phyloP scores from a whole-genome alignment of 2,888 invertebrate species.

The Mycalesis mineus region DNA sequence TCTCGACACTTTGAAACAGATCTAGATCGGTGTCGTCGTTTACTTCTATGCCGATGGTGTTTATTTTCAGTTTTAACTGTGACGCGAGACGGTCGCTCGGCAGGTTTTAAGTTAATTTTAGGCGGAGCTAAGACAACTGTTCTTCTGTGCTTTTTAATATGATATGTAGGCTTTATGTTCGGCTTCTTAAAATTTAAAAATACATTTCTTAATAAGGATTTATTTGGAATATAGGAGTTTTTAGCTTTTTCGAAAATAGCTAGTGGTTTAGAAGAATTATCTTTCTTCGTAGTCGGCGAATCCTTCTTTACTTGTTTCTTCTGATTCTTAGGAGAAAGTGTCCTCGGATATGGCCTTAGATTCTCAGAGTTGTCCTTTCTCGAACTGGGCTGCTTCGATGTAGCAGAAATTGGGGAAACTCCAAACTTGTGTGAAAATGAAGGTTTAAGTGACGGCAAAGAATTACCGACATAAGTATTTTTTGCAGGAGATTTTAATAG shows the following conservation, averaged over 20 bases:
- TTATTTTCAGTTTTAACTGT: slow-evolving; percentile 68
- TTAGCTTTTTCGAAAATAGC: slow-evolving; percentile 69
- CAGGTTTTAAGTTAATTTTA: slow-evolving; percentile 68
- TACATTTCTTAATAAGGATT: slow-evolving; percentile 65
- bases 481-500: slow-evolving; percentile 63
- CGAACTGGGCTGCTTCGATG: slow-evolving; percentile 44
- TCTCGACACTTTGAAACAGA: slow-evolving; percentile 69
- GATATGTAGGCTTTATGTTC: slow-evolving; percentile 62
- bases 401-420: slow-evolving; percentile 57
- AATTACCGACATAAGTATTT: slow-evolving; percentile 47
- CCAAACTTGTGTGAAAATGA: slow-evolving; percentile 72
- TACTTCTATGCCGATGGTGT: slow-evolving; percentile 70
- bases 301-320: slow-evolving; percentile 54
- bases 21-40: slow-evolving; percentile 67
- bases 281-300: slow-evolving; percentile 51
- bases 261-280: slow-evolving; percentile 50
- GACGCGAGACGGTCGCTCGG: slow-evolving; percentile 62
- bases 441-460: slow-evolving; percentile 63
- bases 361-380: slow-evolving; percentile 53
- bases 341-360: slow-evolving; percentile 46
- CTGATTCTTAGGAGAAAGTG: slow-evolving; percentile 58
- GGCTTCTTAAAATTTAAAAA: slow-evolving; percentile 70
- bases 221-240: slow-evolving; percentile 68
- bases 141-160: slow-evolving; percentile 76
- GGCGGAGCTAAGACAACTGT: slow-evolving; percentile 72